phyloP scores from a whole-genome alignment of 2,797 vertebrate species.

The Rhadinocentrus ornatus region DNA sequence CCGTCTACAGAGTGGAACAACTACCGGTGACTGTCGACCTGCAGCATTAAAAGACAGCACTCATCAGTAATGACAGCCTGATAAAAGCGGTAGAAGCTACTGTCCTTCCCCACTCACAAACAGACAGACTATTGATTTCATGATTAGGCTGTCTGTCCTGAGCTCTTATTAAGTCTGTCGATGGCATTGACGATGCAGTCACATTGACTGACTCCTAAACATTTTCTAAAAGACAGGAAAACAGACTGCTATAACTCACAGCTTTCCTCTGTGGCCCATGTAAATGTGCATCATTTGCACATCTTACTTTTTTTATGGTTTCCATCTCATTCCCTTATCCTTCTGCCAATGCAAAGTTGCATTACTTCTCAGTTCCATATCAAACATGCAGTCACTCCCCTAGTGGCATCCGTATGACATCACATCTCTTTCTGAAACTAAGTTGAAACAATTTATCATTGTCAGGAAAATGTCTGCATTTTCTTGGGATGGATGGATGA shows the following conservation, averaged over 20 bases:
- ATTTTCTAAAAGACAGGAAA: conserved; percentile 53
- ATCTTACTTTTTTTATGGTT: background rate
- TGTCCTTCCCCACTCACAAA: conserved; percentile 50
- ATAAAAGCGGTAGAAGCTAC: conserved; percentile 46
- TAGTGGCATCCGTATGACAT: conserved; percentile 21
- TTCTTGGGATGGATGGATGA: conserved; percentile 44
- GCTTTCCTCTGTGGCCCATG: conserved; percentile 9
- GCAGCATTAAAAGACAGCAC: conserved; percentile 26
- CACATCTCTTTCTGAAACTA: conserved; percentile 30
- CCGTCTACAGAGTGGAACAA: background rate
- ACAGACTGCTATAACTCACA: conserved; percentile 24
- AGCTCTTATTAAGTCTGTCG: conserved; percentile 63
- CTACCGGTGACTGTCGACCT: conserved; percentile 10
- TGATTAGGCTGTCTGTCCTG: conserved; percentile 71
- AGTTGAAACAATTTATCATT: conserved; percentile 50
- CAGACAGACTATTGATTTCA: conserved; percentile 73
- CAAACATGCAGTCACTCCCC: conserved; percentile 16
- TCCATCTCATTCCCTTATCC: conserved; percentile 7
- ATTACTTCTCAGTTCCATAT: conserved; percentile 1
- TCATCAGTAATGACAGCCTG: conserved; percentile 47
- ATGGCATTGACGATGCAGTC: conserved; percentile 48
- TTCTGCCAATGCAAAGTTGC: conserved; percentile 17
- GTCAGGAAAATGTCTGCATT: conserved; percentile 31
- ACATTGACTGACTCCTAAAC: conserved; percentile 39
- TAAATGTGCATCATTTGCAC: conserved; percentile 14